Percentiles rank a stretch among this genome's conserved stretches.
phyloP scores from a whole-genome alignment of 2,888 invertebrate species.

The Acheta domesticus region DNA sequence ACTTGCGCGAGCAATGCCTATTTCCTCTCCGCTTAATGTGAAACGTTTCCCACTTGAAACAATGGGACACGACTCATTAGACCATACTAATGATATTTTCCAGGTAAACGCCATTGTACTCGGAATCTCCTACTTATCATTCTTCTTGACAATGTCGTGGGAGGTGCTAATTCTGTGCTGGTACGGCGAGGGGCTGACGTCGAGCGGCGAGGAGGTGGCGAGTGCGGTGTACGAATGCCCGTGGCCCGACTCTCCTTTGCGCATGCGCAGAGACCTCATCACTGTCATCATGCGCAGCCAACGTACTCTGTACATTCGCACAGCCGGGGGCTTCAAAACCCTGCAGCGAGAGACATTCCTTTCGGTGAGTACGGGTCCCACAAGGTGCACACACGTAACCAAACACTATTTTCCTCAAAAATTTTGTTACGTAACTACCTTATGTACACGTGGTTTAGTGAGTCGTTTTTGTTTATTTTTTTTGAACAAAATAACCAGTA shows the following conservation, averaged over 20 bases:
- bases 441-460: too few relatives aligned
- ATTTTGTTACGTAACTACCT: too few relatives aligned
- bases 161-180: background rate
- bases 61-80: too few relatives aligned
- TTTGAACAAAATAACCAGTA: too few relatives aligned
- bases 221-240: background rate
- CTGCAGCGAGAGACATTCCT: background rate
- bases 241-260: background rate
- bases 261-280: background rate
- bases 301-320: background rate
- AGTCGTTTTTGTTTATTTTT: too few relatives aligned
- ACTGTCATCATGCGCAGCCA: background rate
- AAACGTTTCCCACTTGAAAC: too few relatives aligned
- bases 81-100: background rate
- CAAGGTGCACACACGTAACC: too few relatives aligned
- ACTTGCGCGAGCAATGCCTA: too few relatives aligned
- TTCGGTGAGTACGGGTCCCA: background rate
- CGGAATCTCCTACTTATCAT: background rate
- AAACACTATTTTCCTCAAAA: too few relatives aligned
- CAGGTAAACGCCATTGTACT: background rate
- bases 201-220: background rate
- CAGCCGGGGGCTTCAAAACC: background rate
- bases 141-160: background rate
- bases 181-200: background rate
- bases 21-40: too few relatives aligned